A percentile compares a stretch with the other conserved stretches of the same genome.
These are phyloP conservation scores for Hypotaenidia philippensis DNA, from an alignment of 2,797 vertebrate genomes.

Conservation along the genomic window DNA sequence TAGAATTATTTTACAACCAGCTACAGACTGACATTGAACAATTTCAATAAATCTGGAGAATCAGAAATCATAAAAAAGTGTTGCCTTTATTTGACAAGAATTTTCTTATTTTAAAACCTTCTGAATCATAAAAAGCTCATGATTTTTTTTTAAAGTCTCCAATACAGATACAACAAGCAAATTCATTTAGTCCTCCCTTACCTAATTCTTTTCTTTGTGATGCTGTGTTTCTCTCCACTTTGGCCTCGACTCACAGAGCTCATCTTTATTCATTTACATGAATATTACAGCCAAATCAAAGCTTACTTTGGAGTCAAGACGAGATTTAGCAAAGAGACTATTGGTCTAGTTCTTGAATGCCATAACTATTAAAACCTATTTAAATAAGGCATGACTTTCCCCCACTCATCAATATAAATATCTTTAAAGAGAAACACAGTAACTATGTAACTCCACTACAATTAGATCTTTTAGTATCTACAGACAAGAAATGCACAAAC, in stretches of 20 bases:
- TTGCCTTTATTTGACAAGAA: background rate
- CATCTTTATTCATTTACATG: background rate
- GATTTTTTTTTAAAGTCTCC: background rate
- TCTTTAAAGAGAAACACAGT: background rate
- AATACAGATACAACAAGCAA: background rate
- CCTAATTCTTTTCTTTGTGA: background rate
- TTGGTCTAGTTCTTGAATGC: background rate
- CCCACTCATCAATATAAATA: background rate
- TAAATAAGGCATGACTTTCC: background rate
- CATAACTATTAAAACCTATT: background rate
- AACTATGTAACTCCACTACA: background rate
- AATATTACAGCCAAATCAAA: slow-evolving; percentile 17
- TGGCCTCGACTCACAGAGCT: background rate
- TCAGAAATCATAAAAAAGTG: background rate
- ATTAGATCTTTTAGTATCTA: background rate
- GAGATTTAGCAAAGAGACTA: background rate
- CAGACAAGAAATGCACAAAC: background rate
- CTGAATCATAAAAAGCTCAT: background rate
- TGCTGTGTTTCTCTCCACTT: background rate
- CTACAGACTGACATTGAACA: background rate
- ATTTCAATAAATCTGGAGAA: background rate
- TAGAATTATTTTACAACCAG: background rate
- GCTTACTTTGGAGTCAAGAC: background rate
- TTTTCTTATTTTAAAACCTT: background rate
- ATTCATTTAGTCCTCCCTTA: background rate